Percentiles rank a stretch among this genome's conserved stretches.
phyloP scores from a whole-genome alignment of 2,888 invertebrate species.

The Patella ulyssiponensis region DNA sequence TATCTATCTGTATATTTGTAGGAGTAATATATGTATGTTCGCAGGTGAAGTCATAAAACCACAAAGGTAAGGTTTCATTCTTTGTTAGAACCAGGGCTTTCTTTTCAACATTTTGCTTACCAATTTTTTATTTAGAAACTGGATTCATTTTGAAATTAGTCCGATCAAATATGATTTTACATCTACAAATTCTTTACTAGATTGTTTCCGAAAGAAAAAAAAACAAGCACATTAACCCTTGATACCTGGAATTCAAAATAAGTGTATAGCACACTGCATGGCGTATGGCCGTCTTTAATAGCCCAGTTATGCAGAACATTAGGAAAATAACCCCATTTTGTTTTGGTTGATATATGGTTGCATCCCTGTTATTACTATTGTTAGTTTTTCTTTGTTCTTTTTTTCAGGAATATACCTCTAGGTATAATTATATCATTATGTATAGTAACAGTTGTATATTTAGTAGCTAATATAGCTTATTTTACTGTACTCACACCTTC shows the following conservation, averaged over 20 bases:
- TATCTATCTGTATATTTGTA: slow-evolving; percentile 39
- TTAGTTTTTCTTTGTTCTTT: not conserved
- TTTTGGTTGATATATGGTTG: not conserved
- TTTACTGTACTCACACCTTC: slow-evolving; percentile 61
- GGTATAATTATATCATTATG: slow-evolving; percentile 64
- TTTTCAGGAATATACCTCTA: slow-evolving; percentile 64
- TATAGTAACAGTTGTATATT: slow-evolving; percentile 59
- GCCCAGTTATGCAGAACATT: no score
- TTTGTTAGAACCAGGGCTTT: no score
- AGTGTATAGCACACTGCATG: no score
- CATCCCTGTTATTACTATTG: not conserved
- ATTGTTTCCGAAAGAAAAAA: no score
- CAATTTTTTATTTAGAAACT: no score
- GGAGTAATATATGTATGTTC: slow-evolving; percentile 73
- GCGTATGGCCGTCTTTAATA: no score
- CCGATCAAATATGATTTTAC: no score
- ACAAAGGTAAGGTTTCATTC: slow-evolving; percentile 47
- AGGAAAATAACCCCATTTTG: not conserved
- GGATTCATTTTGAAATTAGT: no score
- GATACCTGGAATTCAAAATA: no score
- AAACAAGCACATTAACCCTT: no score
- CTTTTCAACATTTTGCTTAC: no score
- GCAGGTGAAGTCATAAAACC: slow-evolving; percentile 66
- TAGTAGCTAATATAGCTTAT: slow-evolving; percentile 64
- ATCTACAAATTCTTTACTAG: no score